Conservation (phyloP, 2,888 invertebrate genomes). For the Epirrhoe tristata region DNA sequence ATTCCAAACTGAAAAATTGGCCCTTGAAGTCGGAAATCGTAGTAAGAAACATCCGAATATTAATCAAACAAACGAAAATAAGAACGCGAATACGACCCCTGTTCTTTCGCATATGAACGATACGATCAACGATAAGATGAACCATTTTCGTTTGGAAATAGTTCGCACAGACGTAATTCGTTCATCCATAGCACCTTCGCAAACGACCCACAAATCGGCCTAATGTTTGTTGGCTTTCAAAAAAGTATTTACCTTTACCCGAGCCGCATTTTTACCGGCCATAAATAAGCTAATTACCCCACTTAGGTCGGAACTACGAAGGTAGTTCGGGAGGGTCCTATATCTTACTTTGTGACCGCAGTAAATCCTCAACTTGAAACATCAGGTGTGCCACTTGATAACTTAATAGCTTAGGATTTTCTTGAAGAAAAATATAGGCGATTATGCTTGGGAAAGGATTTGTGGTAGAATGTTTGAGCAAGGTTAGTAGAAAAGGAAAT, state of each 20-base stretch:
- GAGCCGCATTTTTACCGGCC: conserved; percentile 12
- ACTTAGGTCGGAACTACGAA: conserved; percentile 33
- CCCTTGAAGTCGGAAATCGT: too few relatives aligned
- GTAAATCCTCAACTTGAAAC: conserved; percentile 38
- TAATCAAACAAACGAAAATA: too few relatives aligned
- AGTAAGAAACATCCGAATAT: too few relatives aligned
- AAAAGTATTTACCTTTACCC: conserved; percentile 7
- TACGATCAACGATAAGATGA: too few relatives aligned
- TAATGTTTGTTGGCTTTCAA: neutral
- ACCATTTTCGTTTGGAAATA: neutral
- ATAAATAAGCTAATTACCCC: conserved; percentile 36
- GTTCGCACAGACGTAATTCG: neutral
- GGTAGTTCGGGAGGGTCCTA: conserved; percentile 19
- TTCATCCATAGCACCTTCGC: neutral
- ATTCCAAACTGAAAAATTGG: too few relatives aligned
- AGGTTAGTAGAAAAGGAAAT: too few relatives aligned
- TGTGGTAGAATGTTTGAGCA: neutral
- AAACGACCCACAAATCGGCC: conserved; percentile 7
- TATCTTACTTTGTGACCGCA: conserved; percentile 21
- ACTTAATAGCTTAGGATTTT: neutral
- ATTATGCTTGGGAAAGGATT: neutral
- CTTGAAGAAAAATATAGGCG: neutral
- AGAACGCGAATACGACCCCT: too few relatives aligned
- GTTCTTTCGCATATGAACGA: too few relatives aligned
- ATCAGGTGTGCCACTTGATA: conserved; percentile 19